A percentile compares a stretch with the other conserved stretches of the same genome.
Conservation (phyloP, 2,797 vertebrate species). For the Galagoides demidoff region DNA sequence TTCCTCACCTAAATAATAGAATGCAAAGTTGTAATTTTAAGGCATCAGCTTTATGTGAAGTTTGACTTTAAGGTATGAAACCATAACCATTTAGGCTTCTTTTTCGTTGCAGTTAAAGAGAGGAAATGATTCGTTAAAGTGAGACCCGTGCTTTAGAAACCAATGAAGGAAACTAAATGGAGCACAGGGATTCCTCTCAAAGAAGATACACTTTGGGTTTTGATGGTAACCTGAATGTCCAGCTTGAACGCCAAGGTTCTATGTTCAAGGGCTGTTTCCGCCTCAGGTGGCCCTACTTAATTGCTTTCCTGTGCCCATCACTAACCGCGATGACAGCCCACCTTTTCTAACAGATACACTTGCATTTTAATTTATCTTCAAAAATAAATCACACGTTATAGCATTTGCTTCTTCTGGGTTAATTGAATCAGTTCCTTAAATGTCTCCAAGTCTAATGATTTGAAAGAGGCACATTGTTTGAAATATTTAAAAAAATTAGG, state of each 20-base stretch:
- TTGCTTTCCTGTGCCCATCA: conserved; percentile 82
- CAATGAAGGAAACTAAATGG: conserved; percentile 46
- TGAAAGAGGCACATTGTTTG: conserved; percentile 78
- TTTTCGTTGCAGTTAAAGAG: neutral
- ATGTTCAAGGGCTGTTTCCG: conserved; percentile 62
- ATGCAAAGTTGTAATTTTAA: conserved; percentile 66
- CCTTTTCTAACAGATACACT: conserved; percentile 83
- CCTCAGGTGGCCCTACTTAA: conserved; percentile 80
- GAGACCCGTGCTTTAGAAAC: conserved; percentile 69
- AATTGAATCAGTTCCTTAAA: conserved; percentile 88
- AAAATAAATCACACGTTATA: conserved; percentile 87
- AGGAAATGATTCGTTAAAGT: neutral
- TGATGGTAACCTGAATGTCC: conserved; percentile 37
- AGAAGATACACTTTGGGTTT: conserved; percentile 63
- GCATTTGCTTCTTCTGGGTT: conserved; percentile 82
- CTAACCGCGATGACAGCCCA: conserved; percentile 76
- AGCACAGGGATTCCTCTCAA: conserved; percentile 29
- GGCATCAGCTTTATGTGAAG: conserved; percentile 42
- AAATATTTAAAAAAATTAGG: conserved; percentile 83
- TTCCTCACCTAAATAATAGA: conserved; percentile 69
- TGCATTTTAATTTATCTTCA: conserved; percentile 87
- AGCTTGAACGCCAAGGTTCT: conserved; percentile 60
- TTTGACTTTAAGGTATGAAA: conserved; percentile 34
- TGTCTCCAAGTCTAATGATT: conserved; percentile 83
- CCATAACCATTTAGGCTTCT: neutral